Conservation (phyloP, 2,888 invertebrate genomes). For the Oscheius sp. region DNA sequence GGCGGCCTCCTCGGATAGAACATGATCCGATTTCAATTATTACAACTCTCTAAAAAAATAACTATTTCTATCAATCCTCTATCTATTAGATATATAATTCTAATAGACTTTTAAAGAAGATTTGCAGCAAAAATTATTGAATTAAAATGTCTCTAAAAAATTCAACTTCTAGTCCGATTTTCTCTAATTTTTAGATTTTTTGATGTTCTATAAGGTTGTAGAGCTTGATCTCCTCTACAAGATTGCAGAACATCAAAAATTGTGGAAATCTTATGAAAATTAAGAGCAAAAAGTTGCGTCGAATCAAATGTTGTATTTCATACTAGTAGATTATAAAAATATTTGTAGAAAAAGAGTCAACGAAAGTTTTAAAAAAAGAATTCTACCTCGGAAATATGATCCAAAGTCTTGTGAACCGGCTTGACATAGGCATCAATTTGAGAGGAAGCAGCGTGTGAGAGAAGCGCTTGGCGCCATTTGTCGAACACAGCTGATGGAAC, state of each 20-base stretch:
- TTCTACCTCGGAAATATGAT: constrained; percentile 58
- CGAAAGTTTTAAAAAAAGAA: background rate
- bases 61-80: background rate
- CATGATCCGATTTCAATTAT: constrained; percentile 76
- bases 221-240: no score
- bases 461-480: constrained; percentile 74
- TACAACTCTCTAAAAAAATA: constrained; percentile 72
- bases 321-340: background rate
- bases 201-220: no score
- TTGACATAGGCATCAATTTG: constrained; percentile 73
- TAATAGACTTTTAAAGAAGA: no score
- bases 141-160: no score
- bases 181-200: no score
- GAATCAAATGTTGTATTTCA: no score
- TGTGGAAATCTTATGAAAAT: no score
- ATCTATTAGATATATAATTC: no score
- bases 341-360: background rate
- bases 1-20: constrained; percentile 75
- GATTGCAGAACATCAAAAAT: no score
- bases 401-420: constrained; percentile 71
- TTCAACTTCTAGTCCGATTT: no score
- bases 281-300: no score
- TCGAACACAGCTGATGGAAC: constrained; percentile 66
- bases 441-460: constrained; percentile 73
- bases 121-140: no score